A percentile compares a stretch with the other conserved stretches of the same genome.
Evolutionary conservation across 2,797 vertebrate genomes (phyloP).

Genomic region (Chiloscyllium punctatum): DNA sequence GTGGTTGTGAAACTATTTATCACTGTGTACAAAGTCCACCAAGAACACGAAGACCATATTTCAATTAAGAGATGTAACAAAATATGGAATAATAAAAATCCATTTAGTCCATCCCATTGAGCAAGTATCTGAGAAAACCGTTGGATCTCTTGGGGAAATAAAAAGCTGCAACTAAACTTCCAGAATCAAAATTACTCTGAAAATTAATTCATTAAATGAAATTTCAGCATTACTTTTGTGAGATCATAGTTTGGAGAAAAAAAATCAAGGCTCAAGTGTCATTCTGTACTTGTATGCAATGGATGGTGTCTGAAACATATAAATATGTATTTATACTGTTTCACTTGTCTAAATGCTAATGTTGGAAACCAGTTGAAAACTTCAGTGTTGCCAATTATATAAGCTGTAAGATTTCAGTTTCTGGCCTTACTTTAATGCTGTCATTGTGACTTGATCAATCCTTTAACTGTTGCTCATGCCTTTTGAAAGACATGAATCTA

Average conservation of each 20-base stretch:
- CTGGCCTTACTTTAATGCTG: neutral
- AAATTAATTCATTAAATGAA: neutral
- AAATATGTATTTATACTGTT: conserved; percentile 2
- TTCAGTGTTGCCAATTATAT: neutral
- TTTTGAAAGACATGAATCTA: neutral
- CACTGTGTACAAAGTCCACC: neutral
- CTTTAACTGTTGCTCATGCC: neutral
- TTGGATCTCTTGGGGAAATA: neutral
- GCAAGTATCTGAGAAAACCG: neutral
- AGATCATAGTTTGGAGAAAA: neutral
- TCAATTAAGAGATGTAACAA: neutral
- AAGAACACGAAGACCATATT: neutral
- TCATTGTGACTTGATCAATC: neutral
- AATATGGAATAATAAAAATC: neutral
- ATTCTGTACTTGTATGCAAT: neutral
- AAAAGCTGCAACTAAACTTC: neutral
- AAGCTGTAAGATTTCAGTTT: neutral
- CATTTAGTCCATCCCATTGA: neutral
- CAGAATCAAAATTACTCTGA: neutral
- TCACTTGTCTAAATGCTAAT: conserved; percentile 15
- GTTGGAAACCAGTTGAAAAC: neutral
- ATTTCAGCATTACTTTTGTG: neutral
- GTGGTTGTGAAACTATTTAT: neutral
- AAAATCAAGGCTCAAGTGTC: neutral
- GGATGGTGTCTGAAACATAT: neutral